These are phyloP conservation scores for Eubucco bourcierii DNA, from an alignment of 2,113 vertebrate genomes.

Conservation along the genomic window DNA sequence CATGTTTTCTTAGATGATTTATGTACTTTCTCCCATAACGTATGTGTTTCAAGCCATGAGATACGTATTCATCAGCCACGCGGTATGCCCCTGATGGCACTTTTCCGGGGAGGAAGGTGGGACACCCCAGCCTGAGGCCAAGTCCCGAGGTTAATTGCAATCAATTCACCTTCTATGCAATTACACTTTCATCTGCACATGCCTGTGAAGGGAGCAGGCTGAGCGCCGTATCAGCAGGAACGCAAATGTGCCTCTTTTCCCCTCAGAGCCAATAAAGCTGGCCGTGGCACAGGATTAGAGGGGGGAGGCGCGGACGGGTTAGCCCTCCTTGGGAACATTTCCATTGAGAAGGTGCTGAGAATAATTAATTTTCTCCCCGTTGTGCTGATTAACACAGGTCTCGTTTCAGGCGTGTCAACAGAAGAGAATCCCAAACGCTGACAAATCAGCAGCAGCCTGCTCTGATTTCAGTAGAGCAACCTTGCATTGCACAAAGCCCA, in stretches of 20 bases:
- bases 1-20: conserved; percentile 80
- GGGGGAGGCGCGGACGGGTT: background rate
- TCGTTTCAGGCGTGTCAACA: background rate
- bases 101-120: conserved; percentile 70
- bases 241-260: conserved; percentile 41
- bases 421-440: conserved; percentile 13
- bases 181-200: conserved; percentile 89
- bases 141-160: conserved; percentile 83
- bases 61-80: conserved; percentile 68
- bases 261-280: conserved; percentile 60
- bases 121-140: conserved; percentile 74
- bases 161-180: conserved; percentile 90
- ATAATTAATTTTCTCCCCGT: conserved; percentile 56
- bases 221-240: conserved; percentile 57
- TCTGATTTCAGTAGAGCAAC: background rate
- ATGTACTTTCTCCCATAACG: conserved; percentile 74
- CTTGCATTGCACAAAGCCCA: background rate
- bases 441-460: background rate
- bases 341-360: conserved; percentile 31
- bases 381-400: conserved; percentile 31
- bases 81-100: conserved; percentile 47
- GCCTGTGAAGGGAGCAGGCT: conserved; percentile 72
- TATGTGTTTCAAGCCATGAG: conserved; percentile 61
- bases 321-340: conserved; percentile 40
- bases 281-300: conserved; percentile 43